Percentiles rank a stretch among this genome's conserved stretches.
Conservation (phyloP, 2,113 vertebrate genomes). For the Dendropsophus ebraccatus region DNA sequence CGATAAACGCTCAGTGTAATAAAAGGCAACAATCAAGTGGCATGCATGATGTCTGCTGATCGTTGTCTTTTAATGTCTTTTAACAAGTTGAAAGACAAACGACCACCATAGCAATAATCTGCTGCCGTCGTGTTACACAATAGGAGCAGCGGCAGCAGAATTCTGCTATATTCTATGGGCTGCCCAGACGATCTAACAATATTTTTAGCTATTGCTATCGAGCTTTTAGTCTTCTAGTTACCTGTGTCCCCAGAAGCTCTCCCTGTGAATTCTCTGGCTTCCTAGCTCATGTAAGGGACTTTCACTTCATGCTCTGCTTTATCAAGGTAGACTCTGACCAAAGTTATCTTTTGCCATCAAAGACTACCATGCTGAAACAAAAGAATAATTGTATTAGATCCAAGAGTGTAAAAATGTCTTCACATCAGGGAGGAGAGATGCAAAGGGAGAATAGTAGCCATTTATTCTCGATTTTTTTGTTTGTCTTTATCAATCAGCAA, state of each 20-base stretch:
- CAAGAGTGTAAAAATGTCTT: slow-evolving; percentile 18
- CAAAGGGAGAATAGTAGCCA: slow-evolving; percentile 8
- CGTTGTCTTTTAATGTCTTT: too few species aligned
- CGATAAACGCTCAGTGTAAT: too few species aligned
- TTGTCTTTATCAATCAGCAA: slow-evolving; percentile 3
- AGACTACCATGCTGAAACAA: slow-evolving; percentile 1
- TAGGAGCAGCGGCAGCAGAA: too few species aligned
- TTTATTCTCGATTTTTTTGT: slow-evolving; percentile 21
- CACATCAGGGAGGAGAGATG: background rate
- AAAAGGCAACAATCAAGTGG: too few species aligned
- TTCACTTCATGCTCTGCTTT: background rate
- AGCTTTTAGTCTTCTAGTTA: background rate
- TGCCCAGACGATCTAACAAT: too few species aligned
- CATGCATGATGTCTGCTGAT: too few species aligned
- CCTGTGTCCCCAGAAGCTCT: background rate
- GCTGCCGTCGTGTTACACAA: too few species aligned
- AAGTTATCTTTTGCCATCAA: background rate
- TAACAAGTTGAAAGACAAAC: too few species aligned
- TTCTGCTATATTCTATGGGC: too few species aligned
- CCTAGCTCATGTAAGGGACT: background rate
- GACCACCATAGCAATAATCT: too few species aligned
- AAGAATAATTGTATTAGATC: slow-evolving; percentile 25
- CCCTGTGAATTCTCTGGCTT: background rate
- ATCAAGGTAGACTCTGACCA: background rate
- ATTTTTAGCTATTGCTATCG: background rate